Base-by-base conservation (phyloP, 1,140 invertebrate genomes). In the Trichonephila clavipes region DNA sequence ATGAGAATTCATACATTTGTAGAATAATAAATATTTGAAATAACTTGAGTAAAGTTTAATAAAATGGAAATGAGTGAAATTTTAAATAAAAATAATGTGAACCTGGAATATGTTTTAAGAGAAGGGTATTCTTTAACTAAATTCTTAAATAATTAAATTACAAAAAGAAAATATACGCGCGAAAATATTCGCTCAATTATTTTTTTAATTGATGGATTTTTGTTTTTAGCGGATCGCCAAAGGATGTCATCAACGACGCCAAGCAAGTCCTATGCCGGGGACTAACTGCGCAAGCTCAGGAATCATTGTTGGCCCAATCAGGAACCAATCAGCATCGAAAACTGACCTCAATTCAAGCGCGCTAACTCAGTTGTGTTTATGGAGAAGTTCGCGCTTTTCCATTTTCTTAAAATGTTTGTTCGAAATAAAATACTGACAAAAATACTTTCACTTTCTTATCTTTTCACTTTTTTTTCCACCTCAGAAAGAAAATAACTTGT, bases 321-420 rank as follows among this genome's bases (percentile, higher is more conserved):
- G 21, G 59, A 44, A 77, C 88, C 88, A 89, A 89, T 89, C 64
- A 89, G 88, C 88, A 40, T 77, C 64, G 18, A 72, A 59, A 24
- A 77, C 58, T 89, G 88, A 89, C 64, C 88, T 59, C 64, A 89
- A 89, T 89, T 89, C 44, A 7, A 89, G 88, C 88, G 88, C 34
- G 88, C 64, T 40, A 88, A 89, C 88, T 89, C 34, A 51, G 88
- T 89, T 89, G 88, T n/a, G 34, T 89, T 89, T 89, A 77, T 72
- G 66, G 88, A 69, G n/a, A 51, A 19, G 12, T 12, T 12, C 58
- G 86, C 62, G 28, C 64, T 69, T 89, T 87, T 34, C 86, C 34
- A 88, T 88, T 88, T 88, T 88, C 86, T 66, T 88, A 21, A 58
- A 64, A 44, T 59, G 21, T 59, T 77, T 77, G 72, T 19, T 34